Conservation (phyloP, 2,888 invertebrate species). For the Emmelina monodactyla region DNA sequence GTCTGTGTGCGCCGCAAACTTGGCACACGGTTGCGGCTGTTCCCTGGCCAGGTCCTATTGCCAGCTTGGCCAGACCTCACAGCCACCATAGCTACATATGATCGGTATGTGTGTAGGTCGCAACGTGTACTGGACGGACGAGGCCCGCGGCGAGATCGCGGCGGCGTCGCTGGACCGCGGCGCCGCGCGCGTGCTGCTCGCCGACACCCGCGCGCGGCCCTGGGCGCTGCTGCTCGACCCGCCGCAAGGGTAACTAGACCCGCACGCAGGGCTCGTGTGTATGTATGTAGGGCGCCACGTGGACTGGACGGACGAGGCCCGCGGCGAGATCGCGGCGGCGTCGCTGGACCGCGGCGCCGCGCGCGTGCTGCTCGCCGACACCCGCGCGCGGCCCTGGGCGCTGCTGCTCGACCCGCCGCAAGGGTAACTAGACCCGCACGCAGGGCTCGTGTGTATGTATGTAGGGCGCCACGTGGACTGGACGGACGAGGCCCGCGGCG, state of each 20-base stretch:
- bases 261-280: not conserved
- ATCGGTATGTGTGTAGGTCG: too few species aligned
- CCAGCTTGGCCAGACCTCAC: too few species aligned
- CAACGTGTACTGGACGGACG: slow-evolving; percentile 87
- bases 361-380: too few species aligned
- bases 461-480: slow-evolving; percentile 79
- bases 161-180: slow-evolving; percentile 72
- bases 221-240: slow-evolving; percentile 22
- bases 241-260: not conserved
- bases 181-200: slow-evolving; percentile 60
- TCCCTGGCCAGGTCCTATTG: too few species aligned
- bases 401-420: not conserved
- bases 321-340: slow-evolving; percentile 73
- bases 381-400: too few species aligned
- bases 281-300: slow-evolving; percentile 73
- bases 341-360: too few species aligned
- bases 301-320: slow-evolving; percentile 83
- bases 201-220: slow-evolving; percentile 51
- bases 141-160: slow-evolving; percentile 71
- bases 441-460: too few species aligned
- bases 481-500: slow-evolving; percentile 77
- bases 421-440: too few species aligned
- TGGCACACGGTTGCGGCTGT: too few species aligned
- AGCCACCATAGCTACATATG: too few species aligned
- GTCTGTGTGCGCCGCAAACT: too few species aligned